phyloP scores from a whole-genome alignment of 2,113 vertebrate genomes.

The Ursus arctos region DNA sequence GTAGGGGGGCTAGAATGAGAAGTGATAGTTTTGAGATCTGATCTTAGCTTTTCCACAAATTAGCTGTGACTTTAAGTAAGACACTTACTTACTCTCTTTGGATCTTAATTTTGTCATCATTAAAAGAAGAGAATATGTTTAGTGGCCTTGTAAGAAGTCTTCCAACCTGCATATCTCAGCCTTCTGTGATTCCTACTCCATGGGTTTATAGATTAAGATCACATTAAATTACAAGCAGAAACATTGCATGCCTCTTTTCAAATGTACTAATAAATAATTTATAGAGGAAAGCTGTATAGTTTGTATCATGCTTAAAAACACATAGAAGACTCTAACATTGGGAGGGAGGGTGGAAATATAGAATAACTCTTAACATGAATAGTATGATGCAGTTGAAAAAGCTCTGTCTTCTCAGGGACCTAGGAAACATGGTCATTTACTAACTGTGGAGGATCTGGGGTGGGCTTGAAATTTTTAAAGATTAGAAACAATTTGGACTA shows the following conservation, averaged over 20 bases:
- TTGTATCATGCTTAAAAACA: neutral
- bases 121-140: neutral
- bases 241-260: neutral
- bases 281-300: neutral
- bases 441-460: neutral
- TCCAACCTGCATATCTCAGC: neutral
- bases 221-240: constrained; percentile 27
- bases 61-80: constrained; percentile 35
- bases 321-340: neutral
- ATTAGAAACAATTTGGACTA: neutral
- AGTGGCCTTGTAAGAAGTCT: neutral
- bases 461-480: neutral
- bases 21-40: neutral
- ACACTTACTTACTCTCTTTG: neutral
- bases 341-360: neutral
- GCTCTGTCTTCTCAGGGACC: neutral
- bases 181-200: neutral
- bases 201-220: neutral
- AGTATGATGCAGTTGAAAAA: neutral
- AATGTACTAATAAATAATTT: neutral
- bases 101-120: constrained; percentile 31
- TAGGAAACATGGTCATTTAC: neutral
- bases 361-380: neutral
- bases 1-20: neutral
- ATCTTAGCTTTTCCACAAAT: constrained; percentile 13